These are phyloP conservation scores for Siniperca chuatsi DNA, from an alignment of 2,113 vertebrate genomes.

Conservation along the genomic window DNA sequence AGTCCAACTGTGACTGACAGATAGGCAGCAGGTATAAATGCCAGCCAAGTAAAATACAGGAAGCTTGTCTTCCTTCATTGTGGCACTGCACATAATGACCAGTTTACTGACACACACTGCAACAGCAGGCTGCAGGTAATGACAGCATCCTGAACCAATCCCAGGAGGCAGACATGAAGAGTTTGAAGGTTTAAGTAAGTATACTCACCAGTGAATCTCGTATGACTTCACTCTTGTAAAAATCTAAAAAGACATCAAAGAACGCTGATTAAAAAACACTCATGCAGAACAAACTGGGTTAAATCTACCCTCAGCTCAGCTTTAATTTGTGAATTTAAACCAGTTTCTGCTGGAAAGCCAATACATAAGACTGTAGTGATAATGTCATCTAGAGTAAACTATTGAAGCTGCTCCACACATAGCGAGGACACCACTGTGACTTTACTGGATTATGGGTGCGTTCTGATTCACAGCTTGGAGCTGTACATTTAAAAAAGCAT, in stretches of 20 bases:
- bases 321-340: neutral
- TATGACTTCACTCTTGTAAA: conserved; percentile 98
- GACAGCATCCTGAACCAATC: neutral
- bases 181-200: conserved; percentile 11
- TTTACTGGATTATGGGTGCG: neutral
- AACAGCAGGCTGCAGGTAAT: conserved; percentile 1
- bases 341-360: neutral
- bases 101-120: neutral
- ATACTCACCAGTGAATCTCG: conserved; percentile 98
- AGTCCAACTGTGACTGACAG: neutral
- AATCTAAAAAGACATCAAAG: conserved; percentile 84
- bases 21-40: neutral
- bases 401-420: neutral
- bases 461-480: neutral
- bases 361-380: neutral
- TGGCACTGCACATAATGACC: neutral
- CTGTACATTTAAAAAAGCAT: neutral
- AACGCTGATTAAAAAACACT: conserved; percentile 13
- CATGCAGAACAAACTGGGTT: neutral
- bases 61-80: conserved; percentile 6
- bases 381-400: neutral
- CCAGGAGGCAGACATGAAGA: neutral
- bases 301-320: neutral
- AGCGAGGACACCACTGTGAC: neutral
- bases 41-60: conserved; percentile 8